These are phyloP conservation scores for Diceros bicornis DNA, from an alignment of 2,797 vertebrate species.

Conservation along the genomic window DNA sequence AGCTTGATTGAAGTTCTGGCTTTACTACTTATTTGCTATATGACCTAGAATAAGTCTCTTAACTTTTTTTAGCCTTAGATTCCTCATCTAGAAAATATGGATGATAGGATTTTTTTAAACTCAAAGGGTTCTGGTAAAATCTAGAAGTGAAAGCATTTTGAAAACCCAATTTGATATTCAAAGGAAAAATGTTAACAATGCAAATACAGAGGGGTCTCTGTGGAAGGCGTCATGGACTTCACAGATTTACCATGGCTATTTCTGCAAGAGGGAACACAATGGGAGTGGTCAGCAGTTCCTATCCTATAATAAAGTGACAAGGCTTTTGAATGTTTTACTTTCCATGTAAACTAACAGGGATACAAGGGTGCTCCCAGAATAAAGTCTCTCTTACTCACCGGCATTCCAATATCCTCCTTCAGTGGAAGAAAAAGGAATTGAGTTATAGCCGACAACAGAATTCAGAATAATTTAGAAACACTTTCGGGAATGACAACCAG, in stretches of 20 bases:
- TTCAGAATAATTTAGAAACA: background rate
- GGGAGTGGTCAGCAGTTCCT: background rate
- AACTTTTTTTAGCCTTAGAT: background rate
- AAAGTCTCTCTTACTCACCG: background rate
- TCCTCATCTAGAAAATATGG: constrained; percentile 13
- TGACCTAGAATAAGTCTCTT: background rate
- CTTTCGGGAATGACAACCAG: background rate
- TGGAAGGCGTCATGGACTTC: background rate
- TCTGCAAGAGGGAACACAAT: background rate
- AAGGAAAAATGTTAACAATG: constrained; percentile 5
- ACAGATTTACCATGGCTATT: background rate
- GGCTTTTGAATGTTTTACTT: background rate
- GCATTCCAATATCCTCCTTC: background rate
- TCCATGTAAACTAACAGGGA: background rate
- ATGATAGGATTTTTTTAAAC: background rate
- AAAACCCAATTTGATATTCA: background rate
- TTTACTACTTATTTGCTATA: background rate
- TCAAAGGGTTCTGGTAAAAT: background rate
- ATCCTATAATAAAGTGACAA: background rate
- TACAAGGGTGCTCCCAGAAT: background rate
- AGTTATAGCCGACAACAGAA: background rate
- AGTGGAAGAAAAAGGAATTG: background rate
- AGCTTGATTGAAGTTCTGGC: background rate
- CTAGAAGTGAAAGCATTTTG: background rate
- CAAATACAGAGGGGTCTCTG: background rate